phyloP scores from a whole-genome alignment of 2,113 vertebrate species.

The Xenopus tropicalis region UCB_Xtro_10.0 CM004451.2:30029501-30030000 shows the following conservation, averaged over 20 bases:
- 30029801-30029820: neutral
- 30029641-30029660: slow-evolving; percentile 42
- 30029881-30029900: too few relatives aligned
- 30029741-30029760: slow-evolving; percentile 17
- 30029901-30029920: too few relatives aligned
- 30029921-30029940: too few relatives aligned
- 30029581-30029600: slow-evolving; percentile 3
- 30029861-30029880: neutral
- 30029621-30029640: neutral
- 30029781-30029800: neutral
- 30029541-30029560: neutral
- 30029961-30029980: too few relatives aligned
- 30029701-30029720: slow-evolving; percentile 29
- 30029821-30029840: neutral
- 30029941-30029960: too few relatives aligned
- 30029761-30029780: slow-evolving; percentile 20
- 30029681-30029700: slow-evolving; percentile 34
- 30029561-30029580: neutral
- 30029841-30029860: slow-evolving; percentile 22
- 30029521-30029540: neutral
- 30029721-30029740: slow-evolving; percentile 14
- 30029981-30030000: too few relatives aligned
- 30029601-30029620: slow-evolving; percentile 13
- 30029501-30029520: neutral
- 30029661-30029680: slow-evolving; percentile 31